Percentiles rank a stretch among this genome's conserved stretches.
Conservation (phyloP, 2,888 invertebrate genomes). For the Drosophila nr. perissopoda region DNA sequence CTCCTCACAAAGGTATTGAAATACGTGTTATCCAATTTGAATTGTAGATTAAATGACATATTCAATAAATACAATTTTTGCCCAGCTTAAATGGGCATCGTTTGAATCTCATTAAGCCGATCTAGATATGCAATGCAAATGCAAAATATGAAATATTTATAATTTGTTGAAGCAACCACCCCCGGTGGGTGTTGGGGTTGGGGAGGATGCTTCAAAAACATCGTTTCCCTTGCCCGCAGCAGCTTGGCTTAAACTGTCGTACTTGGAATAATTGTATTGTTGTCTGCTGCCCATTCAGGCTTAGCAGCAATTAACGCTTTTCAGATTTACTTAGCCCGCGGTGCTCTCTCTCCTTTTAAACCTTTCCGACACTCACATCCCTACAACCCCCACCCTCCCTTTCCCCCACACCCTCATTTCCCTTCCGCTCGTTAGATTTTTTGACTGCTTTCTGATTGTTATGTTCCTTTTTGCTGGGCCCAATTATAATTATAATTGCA, state of each 20-base stretch:
- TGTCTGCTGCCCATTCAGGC: slow-evolving; percentile 55
- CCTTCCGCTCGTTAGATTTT: slow-evolving; percentile 40
- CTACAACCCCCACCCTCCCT: background rate
- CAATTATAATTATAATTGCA: slow-evolving; percentile 77
- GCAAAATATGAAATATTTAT: slow-evolving; percentile 3
- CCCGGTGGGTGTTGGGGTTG: background rate
- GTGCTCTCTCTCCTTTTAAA: slow-evolving; percentile 29
- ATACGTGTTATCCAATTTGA: background rate
- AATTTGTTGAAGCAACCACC: background rate
- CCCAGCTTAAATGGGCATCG: no score
- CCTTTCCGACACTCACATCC: slow-evolving; percentile 36
- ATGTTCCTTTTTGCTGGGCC: slow-evolving; percentile 57
- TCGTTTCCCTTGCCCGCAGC: slow-evolving; percentile 16
- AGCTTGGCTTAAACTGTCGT: slow-evolving; percentile 12
- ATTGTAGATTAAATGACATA: background rate
- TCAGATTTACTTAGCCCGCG: slow-evolving; percentile 61
- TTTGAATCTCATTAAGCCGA: background rate
- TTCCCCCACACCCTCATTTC: background rate
- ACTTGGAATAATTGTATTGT: slow-evolving; percentile 59
- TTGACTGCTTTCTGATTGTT: slow-evolving; percentile 56
- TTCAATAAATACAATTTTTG: slow-evolving; percentile 2
- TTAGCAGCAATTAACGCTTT: slow-evolving; percentile 63
- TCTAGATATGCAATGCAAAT: background rate
- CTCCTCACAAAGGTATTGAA: background rate
- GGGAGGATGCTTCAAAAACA: slow-evolving; percentile 2